Conservation (phyloP, 2,888 invertebrate species). For the Eupithecia subfuscata region DNA sequence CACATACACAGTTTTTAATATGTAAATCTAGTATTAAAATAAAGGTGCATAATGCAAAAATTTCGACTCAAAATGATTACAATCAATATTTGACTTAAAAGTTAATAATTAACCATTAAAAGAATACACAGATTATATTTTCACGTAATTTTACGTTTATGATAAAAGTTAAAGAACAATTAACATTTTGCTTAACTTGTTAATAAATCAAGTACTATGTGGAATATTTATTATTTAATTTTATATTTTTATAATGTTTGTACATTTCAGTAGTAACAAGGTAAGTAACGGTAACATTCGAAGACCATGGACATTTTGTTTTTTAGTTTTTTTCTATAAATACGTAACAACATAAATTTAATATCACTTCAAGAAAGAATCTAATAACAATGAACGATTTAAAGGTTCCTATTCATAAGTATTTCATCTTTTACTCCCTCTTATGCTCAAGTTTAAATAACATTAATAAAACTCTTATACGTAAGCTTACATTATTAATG, state of each 20-base stretch:
- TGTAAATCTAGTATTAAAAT: slow-evolving; percentile 21
- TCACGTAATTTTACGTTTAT: background rate
- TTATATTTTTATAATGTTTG: background rate
- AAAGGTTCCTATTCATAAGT: background rate
- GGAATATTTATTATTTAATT: background rate
- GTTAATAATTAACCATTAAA: background rate
- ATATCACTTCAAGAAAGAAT: slow-evolving; percentile 45
- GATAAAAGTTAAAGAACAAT: background rate
- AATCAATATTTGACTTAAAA: background rate
- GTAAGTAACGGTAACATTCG: background rate
- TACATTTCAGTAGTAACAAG: background rate
- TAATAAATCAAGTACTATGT: background rate
- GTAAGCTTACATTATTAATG: background rate
- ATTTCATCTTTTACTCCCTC: background rate
- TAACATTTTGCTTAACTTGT: background rate
- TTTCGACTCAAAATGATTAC: slow-evolving; percentile 21
- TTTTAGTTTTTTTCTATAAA: slow-evolving; percentile 33
- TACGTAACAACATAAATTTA: slow-evolving; percentile 50
- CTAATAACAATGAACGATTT: slow-evolving; percentile 33
- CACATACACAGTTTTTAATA: slow-evolving; percentile 23
- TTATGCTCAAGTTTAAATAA: background rate
- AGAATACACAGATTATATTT: background rate
- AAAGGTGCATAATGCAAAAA: slow-evolving; percentile 22
- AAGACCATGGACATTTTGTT: slow-evolving; percentile 18
- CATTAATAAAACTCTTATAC: background rate